Conservation (phyloP, 2,888 invertebrate genomes). For the Zhuqinia jingwanae region DNA sequence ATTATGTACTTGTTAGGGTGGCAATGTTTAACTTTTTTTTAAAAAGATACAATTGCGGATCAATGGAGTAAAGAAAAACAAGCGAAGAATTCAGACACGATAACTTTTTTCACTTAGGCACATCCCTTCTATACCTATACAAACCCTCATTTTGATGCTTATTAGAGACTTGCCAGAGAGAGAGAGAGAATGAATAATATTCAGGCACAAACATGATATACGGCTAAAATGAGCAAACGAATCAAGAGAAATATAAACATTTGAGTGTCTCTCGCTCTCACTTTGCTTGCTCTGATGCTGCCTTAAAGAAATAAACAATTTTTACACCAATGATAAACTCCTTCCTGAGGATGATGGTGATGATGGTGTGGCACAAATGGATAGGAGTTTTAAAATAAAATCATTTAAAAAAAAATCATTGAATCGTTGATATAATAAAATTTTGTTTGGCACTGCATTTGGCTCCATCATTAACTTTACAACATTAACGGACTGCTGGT, state of each 20-base stretch:
- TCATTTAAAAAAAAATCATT: too few species aligned
- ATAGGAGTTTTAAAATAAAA: too few species aligned
- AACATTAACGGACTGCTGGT: too few species aligned
- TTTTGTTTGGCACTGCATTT: too few species aligned
- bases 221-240: slow-evolving; percentile 29
- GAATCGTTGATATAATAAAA: too few species aligned
- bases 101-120: slow-evolving; percentile 22
- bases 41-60: slow-evolving; percentile 60
- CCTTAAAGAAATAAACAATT: slow-evolving; percentile 64
- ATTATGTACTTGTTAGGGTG: too few species aligned
- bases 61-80: slow-evolving; percentile 4
- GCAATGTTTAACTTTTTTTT: background rate
- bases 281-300: slow-evolving; percentile 16
- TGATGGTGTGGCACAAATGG: background rate
- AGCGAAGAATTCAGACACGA: background rate
- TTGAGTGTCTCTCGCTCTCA: slow-evolving; percentile 4
- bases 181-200: background rate
- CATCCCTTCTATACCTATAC: too few species aligned
- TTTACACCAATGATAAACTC: slow-evolving; percentile 60
- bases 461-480: too few species aligned
- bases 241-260: slow-evolving; percentile 54
- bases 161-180: background rate
- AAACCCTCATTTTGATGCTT: too few species aligned
- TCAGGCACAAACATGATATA: slow-evolving; percentile 11
- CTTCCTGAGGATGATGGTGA: slow-evolving; percentile 64